phyloP scores from a whole-genome alignment of 2,113 vertebrate species.

The Sceloporus undulatus region DNA sequence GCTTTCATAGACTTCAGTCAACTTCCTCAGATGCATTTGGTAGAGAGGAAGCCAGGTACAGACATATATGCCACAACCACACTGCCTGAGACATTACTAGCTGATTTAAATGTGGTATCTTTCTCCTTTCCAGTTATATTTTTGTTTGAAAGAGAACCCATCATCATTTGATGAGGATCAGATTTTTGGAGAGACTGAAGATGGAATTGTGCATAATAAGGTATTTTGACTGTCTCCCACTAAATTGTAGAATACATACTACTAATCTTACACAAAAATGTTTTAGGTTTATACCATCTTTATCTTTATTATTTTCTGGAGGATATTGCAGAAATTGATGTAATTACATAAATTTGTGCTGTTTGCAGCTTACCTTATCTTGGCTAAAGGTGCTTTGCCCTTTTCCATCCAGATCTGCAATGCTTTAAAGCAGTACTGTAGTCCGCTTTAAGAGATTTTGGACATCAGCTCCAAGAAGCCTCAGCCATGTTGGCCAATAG shows the following conservation, averaged over 20 bases:
- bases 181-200: constrained; percentile 81
- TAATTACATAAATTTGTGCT: no score
- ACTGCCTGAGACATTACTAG: not conserved
- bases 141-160: constrained; percentile 73
- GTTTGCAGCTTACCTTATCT: no score
- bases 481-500: no score
- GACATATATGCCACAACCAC: not conserved
- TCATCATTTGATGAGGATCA: constrained; percentile 77
- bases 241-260: not conserved
- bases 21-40: no score
- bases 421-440: no score
- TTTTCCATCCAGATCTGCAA: no score
- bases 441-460: no score
- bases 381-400: no score
- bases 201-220: constrained; percentile 89
- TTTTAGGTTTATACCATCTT: not conserved
- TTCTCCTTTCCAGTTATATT: constrained; percentile 67
- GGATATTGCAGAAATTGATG: not conserved
- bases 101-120: constrained; percentile 7
- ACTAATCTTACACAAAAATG: not conserved
- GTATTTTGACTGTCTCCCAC: constrained; percentile 69
- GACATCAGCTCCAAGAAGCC: no score
- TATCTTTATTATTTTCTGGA: not conserved
- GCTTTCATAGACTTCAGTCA: no score
- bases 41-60: no score